A percentile compares a stretch with the other conserved stretches of the same genome.
These are phyloP conservation scores for Strigamia maritima DNA, from an alignment of 2,888 invertebrate genomes.

Conservation along the genomic window DNA sequence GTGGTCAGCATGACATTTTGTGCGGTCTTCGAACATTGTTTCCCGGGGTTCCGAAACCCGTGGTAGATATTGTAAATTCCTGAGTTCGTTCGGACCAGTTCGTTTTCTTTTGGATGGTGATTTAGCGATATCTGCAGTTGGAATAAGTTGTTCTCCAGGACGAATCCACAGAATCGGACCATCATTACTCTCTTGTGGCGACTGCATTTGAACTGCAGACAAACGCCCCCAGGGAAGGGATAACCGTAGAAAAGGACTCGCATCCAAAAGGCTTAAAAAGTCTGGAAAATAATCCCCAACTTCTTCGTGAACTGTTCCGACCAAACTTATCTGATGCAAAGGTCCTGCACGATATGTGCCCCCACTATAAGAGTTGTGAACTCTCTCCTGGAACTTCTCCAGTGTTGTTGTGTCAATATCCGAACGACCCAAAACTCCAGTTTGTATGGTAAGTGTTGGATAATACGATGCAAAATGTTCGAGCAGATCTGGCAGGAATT, in stretches of 20 bases:
- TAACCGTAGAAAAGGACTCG: conserved; percentile 79
- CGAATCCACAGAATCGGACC: conserved; percentile 98
- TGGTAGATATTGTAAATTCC: conserved; percentile 87
- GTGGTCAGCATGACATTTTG: conserved; percentile 96
- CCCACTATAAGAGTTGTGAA: conserved; percentile 73
- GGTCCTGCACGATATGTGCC: conserved; percentile 94
- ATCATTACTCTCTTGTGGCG: conserved; percentile 87
- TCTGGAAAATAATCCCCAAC: conserved; percentile 95
- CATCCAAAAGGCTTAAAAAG: conserved; percentile 73
- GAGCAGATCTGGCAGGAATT: conserved; percentile 77
- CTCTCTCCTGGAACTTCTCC: conserved; percentile 79
- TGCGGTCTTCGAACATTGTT: conserved; percentile 93
- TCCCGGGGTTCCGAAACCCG: conserved; percentile 89
- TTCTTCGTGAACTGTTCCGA: conserved; percentile 94
- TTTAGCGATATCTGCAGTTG: conserved; percentile 78
- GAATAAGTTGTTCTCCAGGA: conserved; percentile 95
- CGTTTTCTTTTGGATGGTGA: conserved; percentile 80
- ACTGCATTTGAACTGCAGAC: conserved; percentile 78
- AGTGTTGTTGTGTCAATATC: conserved; percentile 93
- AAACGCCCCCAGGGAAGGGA: conserved; percentile 98
- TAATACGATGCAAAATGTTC: conserved; percentile 81
- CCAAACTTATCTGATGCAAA: conserved; percentile 90
- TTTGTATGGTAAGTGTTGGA: conserved; percentile 83
- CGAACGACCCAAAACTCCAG: conserved; percentile 81
- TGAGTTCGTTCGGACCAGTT: conserved; percentile 82